phyloP scores from a whole-genome alignment of 2,113 vertebrate species.

The Zootoca vivipara region DNA sequence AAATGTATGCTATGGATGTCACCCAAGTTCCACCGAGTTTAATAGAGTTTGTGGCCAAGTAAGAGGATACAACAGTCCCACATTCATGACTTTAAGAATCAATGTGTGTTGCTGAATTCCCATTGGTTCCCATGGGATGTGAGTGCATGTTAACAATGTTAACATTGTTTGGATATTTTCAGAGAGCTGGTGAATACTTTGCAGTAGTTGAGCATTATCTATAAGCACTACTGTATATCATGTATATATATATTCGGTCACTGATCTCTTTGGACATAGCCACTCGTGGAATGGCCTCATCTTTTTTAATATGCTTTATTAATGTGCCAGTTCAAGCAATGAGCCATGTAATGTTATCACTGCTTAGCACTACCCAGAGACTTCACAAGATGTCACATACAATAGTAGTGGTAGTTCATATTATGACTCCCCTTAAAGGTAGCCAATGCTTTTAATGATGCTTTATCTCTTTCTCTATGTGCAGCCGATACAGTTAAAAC shows the following conservation, averaged over 20 bases:
- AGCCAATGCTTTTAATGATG: slow-evolving; percentile 14
- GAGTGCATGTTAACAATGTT: too few species aligned
- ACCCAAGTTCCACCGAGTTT: too few species aligned
- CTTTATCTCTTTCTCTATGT: slow-evolving; percentile 33
- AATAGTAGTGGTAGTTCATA: slow-evolving; percentile 25
- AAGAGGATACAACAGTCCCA: too few species aligned
- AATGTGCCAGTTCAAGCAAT: slow-evolving; percentile 28
- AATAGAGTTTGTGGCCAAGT: too few species aligned
- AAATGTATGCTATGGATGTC: too few species aligned
- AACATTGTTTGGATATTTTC: neutral
- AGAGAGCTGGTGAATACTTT: neutral
- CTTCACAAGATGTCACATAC: slow-evolving; percentile 31
- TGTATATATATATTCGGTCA: neutral
- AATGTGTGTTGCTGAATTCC: neutral
- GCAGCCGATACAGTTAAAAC: slow-evolving; percentile 28
- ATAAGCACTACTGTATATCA: too few species aligned
- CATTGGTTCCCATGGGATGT: neutral
- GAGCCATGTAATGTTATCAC: slow-evolving; percentile 13
- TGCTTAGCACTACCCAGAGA: slow-evolving; percentile 17
- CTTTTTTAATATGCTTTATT: slow-evolving; percentile 30
- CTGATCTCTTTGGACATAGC: neutral
- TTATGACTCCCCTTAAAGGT: slow-evolving; percentile 23
- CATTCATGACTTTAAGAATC: neutral
- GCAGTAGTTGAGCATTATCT: neutral
- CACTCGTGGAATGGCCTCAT: neutral